Evolutionary conservation across 1,140 invertebrate species (phyloP).

Genomic region (Bombus fervidus): DNA sequence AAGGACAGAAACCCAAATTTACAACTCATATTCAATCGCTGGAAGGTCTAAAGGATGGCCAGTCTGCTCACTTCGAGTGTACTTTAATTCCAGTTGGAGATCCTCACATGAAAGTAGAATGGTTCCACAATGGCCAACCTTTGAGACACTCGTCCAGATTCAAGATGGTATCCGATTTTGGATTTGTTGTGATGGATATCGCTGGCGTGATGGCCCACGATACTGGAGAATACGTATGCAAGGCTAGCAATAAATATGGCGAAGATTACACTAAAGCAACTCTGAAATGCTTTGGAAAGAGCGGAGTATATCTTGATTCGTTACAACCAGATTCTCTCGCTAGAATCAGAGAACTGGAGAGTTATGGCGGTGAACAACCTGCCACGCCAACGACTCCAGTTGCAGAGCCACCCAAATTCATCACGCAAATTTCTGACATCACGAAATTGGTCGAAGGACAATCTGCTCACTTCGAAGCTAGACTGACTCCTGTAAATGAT

Average conservation of each 20-base stretch:
- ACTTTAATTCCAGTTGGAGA: constrained; percentile 95
- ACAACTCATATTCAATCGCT: constrained; percentile 93
- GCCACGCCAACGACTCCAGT: constrained; percentile 86
- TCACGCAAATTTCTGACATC: constrained; percentile 92
- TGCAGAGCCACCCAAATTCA: constrained; percentile 93
- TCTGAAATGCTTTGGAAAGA: constrained; percentile 91
- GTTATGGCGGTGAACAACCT: constrained; percentile 85
- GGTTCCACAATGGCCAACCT: constrained; percentile 96
- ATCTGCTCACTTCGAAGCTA: constrained; percentile 96
- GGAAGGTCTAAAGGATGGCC: constrained; percentile 93
- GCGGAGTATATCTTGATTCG: constrained; percentile 95
- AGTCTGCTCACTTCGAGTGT: constrained; percentile 96
- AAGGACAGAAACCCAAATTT: constrained; percentile 93
- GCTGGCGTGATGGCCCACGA: constrained; percentile 96
- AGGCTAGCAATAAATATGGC: constrained; percentile 94
- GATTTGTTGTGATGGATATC: constrained; percentile 97
- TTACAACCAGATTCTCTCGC: constrained; percentile 97
- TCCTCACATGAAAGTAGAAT: constrained; percentile 96
- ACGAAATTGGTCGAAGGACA: constrained; percentile 94
- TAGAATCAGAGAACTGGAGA: constrained; percentile 94
- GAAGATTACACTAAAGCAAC: constrained; percentile 93
- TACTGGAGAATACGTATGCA: constrained; percentile 95
- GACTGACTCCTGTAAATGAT: constrained; percentile 94
- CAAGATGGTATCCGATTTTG: constrained; percentile 97
- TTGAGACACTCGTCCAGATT: constrained; percentile 94